Evolutionary conservation across 2,797 vertebrate genomes (phyloP).

Genomic region (Phataginus tetradactyla): DNA sequence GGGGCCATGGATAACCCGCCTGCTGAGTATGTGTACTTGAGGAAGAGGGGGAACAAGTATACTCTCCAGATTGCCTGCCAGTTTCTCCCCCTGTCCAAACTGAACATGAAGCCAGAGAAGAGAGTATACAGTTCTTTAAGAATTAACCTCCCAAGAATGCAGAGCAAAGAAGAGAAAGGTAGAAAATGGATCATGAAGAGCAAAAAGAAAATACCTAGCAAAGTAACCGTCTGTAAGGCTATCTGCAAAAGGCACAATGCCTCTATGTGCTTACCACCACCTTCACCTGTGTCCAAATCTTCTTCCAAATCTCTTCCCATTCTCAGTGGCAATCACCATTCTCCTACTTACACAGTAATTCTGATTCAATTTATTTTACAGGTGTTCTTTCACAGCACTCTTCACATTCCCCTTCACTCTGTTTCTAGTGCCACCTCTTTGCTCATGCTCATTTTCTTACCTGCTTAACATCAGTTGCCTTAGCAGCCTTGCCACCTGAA

Average conservation of each 20-base stretch:
- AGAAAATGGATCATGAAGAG: background rate
- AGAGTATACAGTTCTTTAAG: background rate
- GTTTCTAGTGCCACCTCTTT: background rate
- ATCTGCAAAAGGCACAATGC: background rate
- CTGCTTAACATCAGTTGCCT: background rate
- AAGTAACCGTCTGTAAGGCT: background rate
- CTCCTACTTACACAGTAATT: slow-evolving; percentile 6
- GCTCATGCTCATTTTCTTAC: background rate
- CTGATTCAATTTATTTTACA: slow-evolving; percentile 16
- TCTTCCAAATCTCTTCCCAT: background rate
- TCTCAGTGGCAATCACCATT: background rate
- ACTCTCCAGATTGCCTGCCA: background rate
- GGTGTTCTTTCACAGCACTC: slow-evolving; percentile 10
- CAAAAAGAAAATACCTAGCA: background rate
- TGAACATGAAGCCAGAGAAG: slow-evolving; percentile 21
- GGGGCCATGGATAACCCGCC: background rate
- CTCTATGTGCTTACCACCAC: background rate
- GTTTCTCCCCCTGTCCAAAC: background rate
- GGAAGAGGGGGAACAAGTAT: background rate
- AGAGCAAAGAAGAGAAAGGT: background rate
- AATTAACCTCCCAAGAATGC: background rate
- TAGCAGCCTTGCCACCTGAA: background rate
- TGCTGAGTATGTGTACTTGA: background rate
- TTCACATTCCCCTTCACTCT: slow-evolving; percentile 3
- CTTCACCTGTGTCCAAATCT: background rate